Conservation (phyloP, 2,888 invertebrate species). For the Crocallis elinguaria region DNA sequence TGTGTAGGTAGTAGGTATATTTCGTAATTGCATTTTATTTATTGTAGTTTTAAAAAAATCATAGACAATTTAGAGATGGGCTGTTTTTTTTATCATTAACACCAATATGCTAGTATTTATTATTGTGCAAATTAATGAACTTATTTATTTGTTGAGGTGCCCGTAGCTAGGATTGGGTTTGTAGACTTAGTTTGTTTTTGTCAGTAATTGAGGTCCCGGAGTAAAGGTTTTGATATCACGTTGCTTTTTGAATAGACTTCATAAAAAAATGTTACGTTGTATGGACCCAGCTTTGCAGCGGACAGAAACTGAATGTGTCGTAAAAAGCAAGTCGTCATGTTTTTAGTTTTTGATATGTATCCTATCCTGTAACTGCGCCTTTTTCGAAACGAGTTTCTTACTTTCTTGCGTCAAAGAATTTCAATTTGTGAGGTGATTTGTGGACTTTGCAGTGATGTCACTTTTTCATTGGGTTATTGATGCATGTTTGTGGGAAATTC, state of each 20-base stretch:
- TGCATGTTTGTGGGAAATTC: slow-evolving; percentile 15
- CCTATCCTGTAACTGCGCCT: slow-evolving; percentile 48
- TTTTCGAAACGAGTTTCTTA: slow-evolving; percentile 42
- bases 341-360: slow-evolving; percentile 58
- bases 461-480: neutral
- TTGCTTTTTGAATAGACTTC: slow-evolving; percentile 47
- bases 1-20: slow-evolving; percentile 38
- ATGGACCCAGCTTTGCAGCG: slow-evolving; percentile 55
- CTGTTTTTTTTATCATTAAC: slow-evolving; percentile 58
- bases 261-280: slow-evolving; percentile 24
- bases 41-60: slow-evolving; percentile 56
- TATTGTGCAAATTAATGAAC: slow-evolving; percentile 42
- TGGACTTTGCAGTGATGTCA: neutral
- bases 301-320: slow-evolving; percentile 70
- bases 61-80: slow-evolving; percentile 73
- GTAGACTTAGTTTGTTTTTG: slow-evolving; percentile 37
- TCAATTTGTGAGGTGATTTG: neutral
- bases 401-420: neutral
- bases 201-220: slow-evolving; percentile 42
- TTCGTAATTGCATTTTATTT: slow-evolving; percentile 66
- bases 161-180: slow-evolving; percentile 64
- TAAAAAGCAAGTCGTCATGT: slow-evolving; percentile 47
- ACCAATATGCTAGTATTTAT: slow-evolving; percentile 39
- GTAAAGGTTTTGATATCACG: slow-evolving; percentile 26
- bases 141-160: slow-evolving; percentile 57